Base-by-base conservation (phyloP, 2,113 vertebrate genomes). In the Sinosuthora webbiana region DNA sequence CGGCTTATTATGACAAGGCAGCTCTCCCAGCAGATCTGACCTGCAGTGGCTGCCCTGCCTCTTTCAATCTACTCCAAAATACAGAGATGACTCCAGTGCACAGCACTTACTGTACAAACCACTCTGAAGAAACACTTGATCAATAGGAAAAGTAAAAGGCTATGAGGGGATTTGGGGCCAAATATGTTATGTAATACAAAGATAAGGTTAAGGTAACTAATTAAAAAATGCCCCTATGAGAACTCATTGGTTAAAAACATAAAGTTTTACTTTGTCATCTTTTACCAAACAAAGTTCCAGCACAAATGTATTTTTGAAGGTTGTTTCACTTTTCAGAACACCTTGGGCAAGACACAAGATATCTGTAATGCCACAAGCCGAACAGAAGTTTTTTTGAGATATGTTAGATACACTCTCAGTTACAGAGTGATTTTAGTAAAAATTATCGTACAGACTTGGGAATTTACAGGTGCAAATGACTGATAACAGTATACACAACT, bases 11-110 rank as follows among this genome's bases (percentile, higher is more conserved):
- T 78, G 88, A 95, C 92, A 89, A 73, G 39, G 19, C 90, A 90
- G 85, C 75, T 94, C 88, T 92, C 85, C 93, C 88, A 89, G 91
- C 92, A 75, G 93, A 94, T 87, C 76, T 95, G 95, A 96, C 94
- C 94, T 39, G 88, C 90, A 87, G 88, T 25, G 1, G 69, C 93
- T 94, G 85, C 90, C 79, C 83, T 95, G 92, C 78, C 93, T 86
- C 83, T 87, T 96, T 93, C 92, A 87, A 89, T 96, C 92, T 73
- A 35, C 83, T 95, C 64, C 45, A 75, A 83, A 95, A 92, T 4
- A 92, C 64, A 71, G 82, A 71, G 82, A 86, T 64, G 10, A 81
- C 64, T 95, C 68, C 82, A 93, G 88, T 10, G 1, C 56, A 57
- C 24, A 31, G 60, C 39, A 64, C 87, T 78, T 93, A 33, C 75